Base-by-base conservation (phyloP, 2,888 invertebrate genomes). In the Brachypalpus laphriformis region DNA sequence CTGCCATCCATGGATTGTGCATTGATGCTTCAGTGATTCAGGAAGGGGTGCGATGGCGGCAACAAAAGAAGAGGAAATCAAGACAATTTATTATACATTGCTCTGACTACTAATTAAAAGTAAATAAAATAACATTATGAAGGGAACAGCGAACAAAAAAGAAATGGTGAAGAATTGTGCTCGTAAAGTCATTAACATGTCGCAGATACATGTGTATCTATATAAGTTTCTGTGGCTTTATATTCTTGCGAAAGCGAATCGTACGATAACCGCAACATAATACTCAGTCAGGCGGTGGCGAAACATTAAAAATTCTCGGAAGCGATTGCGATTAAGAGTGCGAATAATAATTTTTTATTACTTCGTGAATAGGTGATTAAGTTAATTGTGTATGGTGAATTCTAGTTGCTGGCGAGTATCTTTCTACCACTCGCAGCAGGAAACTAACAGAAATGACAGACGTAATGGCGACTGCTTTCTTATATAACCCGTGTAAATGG, bases 21-120 rank as follows among this genome's bases (percentile, higher is more conserved):
- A n/a, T 61, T 59, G 37, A 28, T 28, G 56, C 20, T 22, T 20
- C 20, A 45, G 14, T 18, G 25, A 71, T 16, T 47, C 22, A 6
- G 4, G 42, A 37, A 37, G 57, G 37, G 16, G n/a, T n/a, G n/a
- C n/a, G n/a, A n/a, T n/a, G 47, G 22, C 40, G 28, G 9, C 45
- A 14, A 28, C 51, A 42, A 57, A 42, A 34, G 47, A 34, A 45
- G 56, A 31, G 47, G 16, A 56, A 75, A 81, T 74, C 68, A 68
- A 56, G 56, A 20, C 71, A 77, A 77, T 57, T 82, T 70, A 74
- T 78, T 78, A 83, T 63, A 70, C 80, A 70, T 40, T 49, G 63
- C 74, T n/a, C n/a, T 74, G 74, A 83, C 74, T 83, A 76, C 81
- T 81, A 85, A 85, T 85, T 81, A 85, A 85, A 85, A 61, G 80